These are phyloP conservation scores for Drosophila nasuta DNA, from an alignment of 1,140 invertebrate species.

Conservation along the genomic window DNA sequence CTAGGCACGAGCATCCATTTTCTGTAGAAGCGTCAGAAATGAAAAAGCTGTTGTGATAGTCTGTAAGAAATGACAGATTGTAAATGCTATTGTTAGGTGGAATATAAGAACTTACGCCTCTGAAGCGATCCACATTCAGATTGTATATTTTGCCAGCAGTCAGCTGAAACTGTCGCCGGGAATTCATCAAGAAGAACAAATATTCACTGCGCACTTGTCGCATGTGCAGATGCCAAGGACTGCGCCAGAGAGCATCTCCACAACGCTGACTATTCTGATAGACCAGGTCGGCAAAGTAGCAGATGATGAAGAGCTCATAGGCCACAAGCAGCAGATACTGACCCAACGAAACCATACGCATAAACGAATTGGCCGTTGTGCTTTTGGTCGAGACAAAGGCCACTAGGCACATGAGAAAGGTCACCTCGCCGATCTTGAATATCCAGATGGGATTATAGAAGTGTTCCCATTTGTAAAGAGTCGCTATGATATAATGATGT, in stretches of 20 bases:
- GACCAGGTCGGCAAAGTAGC: slow-evolving; percentile 75
- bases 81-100: neutral
- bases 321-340: slow-evolving; percentile 71
- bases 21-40: slow-evolving; percentile 75
- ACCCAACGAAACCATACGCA: slow-evolving; percentile 70
- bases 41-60: slow-evolving; percentile 81
- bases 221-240: slow-evolving; percentile 76
- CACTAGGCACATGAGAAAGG: slow-evolving; percentile 72
- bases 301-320: slow-evolving; percentile 76
- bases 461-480: slow-evolving; percentile 61
- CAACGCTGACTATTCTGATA: slow-evolving; percentile 76
- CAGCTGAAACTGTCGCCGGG: slow-evolving; percentile 57
- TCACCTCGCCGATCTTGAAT: slow-evolving; percentile 73
- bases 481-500: slow-evolving; percentile 61
- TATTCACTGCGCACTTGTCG: slow-evolving; percentile 65
- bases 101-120: slow-evolving; percentile 50
- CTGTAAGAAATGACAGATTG: slow-evolving; percentile 32
- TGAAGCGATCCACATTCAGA: slow-evolving; percentile 73
- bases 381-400: slow-evolving; percentile 76
- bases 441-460: slow-evolving; percentile 80
- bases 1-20: slow-evolving; percentile 67
- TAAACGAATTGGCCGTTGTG: slow-evolving; percentile 66
- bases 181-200: slow-evolving; percentile 69
- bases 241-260: slow-evolving; percentile 70
- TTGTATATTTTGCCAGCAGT: slow-evolving; percentile 75